A percentile compares a stretch with the other conserved stretches of the same genome.
These are phyloP conservation scores for Neopelma chrysocephalum DNA, from an alignment of 2,797 vertebrate species.

Conservation along the genomic window DNA sequence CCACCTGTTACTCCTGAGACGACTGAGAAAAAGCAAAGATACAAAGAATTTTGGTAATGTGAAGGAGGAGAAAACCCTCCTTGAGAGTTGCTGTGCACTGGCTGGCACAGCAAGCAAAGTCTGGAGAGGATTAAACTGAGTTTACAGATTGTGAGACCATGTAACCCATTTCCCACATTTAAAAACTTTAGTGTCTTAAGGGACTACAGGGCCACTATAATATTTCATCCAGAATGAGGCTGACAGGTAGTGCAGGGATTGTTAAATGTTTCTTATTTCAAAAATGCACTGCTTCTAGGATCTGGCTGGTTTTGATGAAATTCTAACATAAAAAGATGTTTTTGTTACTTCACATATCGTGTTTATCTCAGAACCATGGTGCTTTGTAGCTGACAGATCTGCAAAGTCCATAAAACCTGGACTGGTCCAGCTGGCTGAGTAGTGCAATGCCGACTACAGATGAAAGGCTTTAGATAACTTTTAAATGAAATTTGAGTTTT, in stretches of 20 bases:
- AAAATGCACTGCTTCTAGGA: neutral
- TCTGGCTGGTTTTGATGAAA: neutral
- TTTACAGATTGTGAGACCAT: neutral
- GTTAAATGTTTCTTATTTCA: neutral
- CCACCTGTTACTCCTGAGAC: constrained; percentile 36
- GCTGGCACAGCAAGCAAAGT: neutral
- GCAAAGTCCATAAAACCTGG: neutral
- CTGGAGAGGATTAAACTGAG: neutral
- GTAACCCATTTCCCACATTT: neutral
- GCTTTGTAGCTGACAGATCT: neutral
- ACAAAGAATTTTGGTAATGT: neutral
- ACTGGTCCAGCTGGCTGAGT: neutral
- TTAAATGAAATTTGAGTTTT: neutral
- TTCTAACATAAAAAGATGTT: neutral
- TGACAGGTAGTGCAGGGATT: neutral
- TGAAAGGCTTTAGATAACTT: neutral
- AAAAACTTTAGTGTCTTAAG: neutral
- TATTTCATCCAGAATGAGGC: neutral
- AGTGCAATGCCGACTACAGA: neutral
- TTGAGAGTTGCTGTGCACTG: neutral
- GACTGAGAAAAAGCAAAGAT: neutral
- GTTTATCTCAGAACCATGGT: neutral
- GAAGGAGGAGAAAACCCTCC: neutral
- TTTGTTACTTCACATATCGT: neutral
- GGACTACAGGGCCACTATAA: neutral